These are phyloP conservation scores for Catharus fuscescens DNA, from an alignment of 2,113 vertebrate species.

Conservation along the genomic window DNA sequence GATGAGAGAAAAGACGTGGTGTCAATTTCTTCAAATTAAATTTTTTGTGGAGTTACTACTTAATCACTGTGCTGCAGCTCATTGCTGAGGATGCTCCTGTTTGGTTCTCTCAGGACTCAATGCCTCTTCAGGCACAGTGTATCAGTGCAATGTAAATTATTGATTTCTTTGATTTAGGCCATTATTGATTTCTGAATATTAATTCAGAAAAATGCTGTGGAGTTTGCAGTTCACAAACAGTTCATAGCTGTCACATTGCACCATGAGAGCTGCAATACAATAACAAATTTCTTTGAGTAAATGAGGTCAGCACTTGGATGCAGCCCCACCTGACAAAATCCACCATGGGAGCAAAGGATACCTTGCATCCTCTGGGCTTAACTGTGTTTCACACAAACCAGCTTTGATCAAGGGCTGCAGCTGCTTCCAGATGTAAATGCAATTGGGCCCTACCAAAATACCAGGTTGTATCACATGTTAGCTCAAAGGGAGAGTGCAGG, in stretches of 20 bases:
- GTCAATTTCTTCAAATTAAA: background rate
- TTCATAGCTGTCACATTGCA: background rate
- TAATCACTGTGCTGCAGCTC: background rate
- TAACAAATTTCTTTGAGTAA: background rate
- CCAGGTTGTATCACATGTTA: fast-evolving
- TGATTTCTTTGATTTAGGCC: background rate
- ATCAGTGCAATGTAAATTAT: background rate
- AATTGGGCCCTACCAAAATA: background rate
- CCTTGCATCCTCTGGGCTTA: background rate
- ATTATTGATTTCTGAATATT: background rate
- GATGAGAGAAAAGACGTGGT: background rate
- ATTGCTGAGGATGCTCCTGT: background rate
- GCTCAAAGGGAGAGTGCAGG: background rate
- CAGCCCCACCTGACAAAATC: background rate
- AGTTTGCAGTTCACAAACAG: background rate
- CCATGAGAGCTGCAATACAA: background rate
- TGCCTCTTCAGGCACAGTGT: background rate
- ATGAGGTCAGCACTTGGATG: background rate
- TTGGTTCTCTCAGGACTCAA: background rate
- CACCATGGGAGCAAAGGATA: background rate
- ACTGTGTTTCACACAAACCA: background rate
- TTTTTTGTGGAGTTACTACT: background rate
- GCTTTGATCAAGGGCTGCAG: background rate
- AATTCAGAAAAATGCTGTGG: background rate
- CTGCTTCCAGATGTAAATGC: background rate